Evolutionary conservation across 2,113 vertebrate species (phyloP).

Genomic region (Cisticola juncidis): DNA sequence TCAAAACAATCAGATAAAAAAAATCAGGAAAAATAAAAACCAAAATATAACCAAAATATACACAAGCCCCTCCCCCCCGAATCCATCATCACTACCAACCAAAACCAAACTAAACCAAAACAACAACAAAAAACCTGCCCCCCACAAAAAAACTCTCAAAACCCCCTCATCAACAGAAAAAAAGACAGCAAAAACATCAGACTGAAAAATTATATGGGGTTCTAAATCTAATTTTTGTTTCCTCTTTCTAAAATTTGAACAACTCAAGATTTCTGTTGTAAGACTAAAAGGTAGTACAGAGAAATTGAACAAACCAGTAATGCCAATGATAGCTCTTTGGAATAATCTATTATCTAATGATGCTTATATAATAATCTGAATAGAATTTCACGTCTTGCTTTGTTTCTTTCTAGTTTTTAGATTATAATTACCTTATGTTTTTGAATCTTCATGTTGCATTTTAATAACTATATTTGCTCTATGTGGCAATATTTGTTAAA

Average conservation of each 20-base stretch:
- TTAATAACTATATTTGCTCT: neutral
- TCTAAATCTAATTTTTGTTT: neutral
- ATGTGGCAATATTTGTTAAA: neutral
- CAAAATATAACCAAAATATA: neutral
- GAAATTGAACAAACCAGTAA: neutral
- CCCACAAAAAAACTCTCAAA: neutral
- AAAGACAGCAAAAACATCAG: neutral
- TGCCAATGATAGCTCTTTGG: neutral
- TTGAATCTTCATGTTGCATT: neutral
- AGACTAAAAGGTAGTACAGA: neutral
- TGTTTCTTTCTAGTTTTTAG: neutral
- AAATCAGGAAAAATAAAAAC: neutral
- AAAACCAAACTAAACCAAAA: neutral
- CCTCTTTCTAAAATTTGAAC: constrained; percentile 30
- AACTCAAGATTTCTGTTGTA: neutral
- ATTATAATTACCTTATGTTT: neutral
- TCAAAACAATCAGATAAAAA: neutral
- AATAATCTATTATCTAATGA: neutral
- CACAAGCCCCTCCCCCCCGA: fast-evolving
- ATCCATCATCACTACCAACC: neutral
- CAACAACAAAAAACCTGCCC: neutral
- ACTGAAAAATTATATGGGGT: neutral
- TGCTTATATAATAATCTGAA: neutral
- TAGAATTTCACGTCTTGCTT: neutral
- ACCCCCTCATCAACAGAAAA: neutral